phyloP scores from a whole-genome alignment of 2,113 vertebrate genomes.

The Megaleporinus macrocephalus region DNA sequence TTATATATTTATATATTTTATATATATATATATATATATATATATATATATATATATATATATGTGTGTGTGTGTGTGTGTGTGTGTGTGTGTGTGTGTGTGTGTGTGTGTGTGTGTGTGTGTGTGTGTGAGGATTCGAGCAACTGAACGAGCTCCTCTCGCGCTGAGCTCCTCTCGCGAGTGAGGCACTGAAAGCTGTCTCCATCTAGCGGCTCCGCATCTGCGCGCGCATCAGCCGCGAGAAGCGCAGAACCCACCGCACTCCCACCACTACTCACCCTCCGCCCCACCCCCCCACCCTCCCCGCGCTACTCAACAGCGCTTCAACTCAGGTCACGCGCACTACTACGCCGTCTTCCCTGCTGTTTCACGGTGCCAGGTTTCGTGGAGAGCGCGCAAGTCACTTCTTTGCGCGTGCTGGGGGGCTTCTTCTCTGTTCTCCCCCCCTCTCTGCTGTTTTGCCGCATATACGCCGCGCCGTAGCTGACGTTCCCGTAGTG shows the following conservation, averaged over 20 bases:
- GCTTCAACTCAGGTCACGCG: slow-evolving; percentile 26
- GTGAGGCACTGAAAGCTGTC: slow-evolving; percentile 54
- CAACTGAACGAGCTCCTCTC: background rate
- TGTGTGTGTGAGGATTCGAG: too few relatives aligned
- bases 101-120: too few relatives aligned
- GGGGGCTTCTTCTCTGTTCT: background rate
- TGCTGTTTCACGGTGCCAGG: too few relatives aligned
- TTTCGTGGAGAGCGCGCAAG: background rate
- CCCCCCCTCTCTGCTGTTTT: background rate
- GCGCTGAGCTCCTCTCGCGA: background rate
- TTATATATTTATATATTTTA: too few relatives aligned
- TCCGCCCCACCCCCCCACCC: slow-evolving; percentile 7
- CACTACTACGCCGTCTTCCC: background rate
- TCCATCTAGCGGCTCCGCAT: slow-evolving; percentile 63
- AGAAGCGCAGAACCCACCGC: slow-evolving; percentile 19
- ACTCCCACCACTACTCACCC: background rate
- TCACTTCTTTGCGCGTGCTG: background rate
- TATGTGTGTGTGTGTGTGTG: too few relatives aligned
- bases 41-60: too few relatives aligned
- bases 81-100: too few relatives aligned
- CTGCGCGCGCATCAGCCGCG: background rate
- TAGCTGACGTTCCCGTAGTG: background rate
- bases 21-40: too few relatives aligned
- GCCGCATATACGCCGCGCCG: too few relatives aligned
- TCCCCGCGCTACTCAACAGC: background rate